phyloP scores from a whole-genome alignment of 2,888 invertebrate species.

The Callosobruchus maculatus region DNA sequence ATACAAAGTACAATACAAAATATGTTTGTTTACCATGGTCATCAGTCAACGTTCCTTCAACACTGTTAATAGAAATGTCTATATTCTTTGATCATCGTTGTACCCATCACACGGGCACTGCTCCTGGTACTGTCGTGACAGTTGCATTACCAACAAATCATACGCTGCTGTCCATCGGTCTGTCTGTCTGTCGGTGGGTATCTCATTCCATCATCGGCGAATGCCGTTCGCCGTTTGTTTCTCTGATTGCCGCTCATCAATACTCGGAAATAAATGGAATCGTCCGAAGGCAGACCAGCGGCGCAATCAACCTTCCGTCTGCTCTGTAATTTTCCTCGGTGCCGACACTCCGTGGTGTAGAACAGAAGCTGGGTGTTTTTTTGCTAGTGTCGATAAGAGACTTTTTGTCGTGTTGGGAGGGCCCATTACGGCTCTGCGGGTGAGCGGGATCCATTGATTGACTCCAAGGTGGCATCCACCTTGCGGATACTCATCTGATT shows the following conservation, averaged over 20 bases:
- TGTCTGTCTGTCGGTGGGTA: not conserved
- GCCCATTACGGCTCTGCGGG: not conserved
- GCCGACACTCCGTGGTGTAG: conserved; percentile 16
- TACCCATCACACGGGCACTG: not conserved
- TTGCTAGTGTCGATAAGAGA: conserved; percentile 1
- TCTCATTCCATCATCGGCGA: not conserved
- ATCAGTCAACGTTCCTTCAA: too few species aligned
- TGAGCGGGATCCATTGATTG: not conserved
- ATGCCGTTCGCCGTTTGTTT: conserved; percentile 3
- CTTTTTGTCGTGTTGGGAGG: not conserved
- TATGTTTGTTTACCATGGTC: too few species aligned
- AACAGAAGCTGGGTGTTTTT: conserved; percentile 15
- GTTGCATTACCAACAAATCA: not conserved
- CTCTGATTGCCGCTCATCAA: conserved; percentile 16
- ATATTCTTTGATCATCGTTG: too few species aligned
- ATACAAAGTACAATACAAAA: too few species aligned
- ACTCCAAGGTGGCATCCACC: not conserved
- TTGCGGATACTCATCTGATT: not conserved
- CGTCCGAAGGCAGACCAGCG: conserved; percentile 12
- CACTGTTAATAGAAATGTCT: too few species aligned
- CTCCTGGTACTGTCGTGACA: not conserved
- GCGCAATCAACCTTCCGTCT: conserved; percentile 11
- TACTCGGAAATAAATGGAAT: conserved; percentile 16
- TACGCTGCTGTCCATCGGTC: not conserved
- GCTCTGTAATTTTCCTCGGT: conserved; percentile 14